Conservation (phyloP, 2,888 invertebrate species). For the Andrena bucephala region DNA sequence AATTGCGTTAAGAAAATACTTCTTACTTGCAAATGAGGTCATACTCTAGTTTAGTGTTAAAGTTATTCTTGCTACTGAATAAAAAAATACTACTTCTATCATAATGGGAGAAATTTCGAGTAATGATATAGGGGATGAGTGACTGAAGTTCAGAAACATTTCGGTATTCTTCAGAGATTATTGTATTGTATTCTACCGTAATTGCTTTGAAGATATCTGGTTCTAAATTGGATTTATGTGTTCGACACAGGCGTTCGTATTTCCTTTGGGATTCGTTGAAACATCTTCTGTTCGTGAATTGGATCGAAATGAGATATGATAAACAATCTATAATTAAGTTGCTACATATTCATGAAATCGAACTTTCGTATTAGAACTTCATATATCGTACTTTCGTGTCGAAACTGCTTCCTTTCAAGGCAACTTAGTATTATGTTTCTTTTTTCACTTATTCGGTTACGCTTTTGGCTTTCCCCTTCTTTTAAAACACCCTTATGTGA, state of each 20-base stretch:
- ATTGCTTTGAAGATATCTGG: background rate
- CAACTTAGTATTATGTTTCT: no score
- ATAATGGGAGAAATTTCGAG: no score
- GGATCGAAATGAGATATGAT: background rate
- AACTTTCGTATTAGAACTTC: background rate
- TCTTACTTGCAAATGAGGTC: background rate
- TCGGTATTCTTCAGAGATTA: background rate
- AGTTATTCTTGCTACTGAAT: background rate
- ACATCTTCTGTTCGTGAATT: background rate
- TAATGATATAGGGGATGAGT: no score
- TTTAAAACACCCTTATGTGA: no score
- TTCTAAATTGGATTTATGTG: background rate
- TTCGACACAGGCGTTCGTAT: background rate
- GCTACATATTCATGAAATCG: background rate
- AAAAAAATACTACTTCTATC: background rate
- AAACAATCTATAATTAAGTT: background rate
- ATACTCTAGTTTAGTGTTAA: background rate
- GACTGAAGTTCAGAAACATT: background rate
- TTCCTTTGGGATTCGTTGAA: background rate
- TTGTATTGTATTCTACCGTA: background rate
- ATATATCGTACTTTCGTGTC: no score
- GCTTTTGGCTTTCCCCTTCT: no score
- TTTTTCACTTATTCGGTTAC: no score
- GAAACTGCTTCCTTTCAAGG: no score
- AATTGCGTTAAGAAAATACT: conserved; percentile 6